Conservation (phyloP, 1,140 invertebrate genomes). For the Antheraea mylitta region DNA sequence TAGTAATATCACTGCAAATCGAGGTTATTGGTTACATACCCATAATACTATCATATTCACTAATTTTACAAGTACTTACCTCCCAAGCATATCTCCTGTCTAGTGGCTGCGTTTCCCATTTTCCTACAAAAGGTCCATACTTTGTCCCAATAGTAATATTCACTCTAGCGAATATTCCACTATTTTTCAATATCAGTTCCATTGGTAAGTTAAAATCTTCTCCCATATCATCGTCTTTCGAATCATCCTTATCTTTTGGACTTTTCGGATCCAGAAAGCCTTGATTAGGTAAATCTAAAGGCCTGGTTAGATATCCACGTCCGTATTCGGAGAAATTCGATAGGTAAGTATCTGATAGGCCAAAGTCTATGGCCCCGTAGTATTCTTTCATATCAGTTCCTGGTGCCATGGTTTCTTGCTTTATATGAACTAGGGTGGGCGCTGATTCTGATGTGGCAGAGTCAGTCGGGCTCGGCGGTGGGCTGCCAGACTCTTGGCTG, state of each 20-base stretch:
- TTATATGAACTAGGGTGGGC: constrained; percentile 72
- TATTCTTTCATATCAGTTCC: constrained; percentile 67
- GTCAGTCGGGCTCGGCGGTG: constrained; percentile 62
- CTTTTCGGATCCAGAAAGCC: constrained; percentile 52
- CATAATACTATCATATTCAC: no score
- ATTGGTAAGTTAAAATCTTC: constrained; percentile 52
- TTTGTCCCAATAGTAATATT: constrained; percentile 81
- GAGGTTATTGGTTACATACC: no score
- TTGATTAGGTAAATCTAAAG: constrained; percentile 50
- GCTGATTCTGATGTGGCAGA: constrained; percentile 63
- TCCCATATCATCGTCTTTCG: constrained; percentile 42
- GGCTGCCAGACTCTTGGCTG: constrained; percentile 70
- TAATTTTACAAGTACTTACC: constrained; percentile 77
- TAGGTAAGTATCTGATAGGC: constrained; percentile 59
- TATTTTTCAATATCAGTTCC: constrained; percentile 72
- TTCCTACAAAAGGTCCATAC: constrained; percentile 86
- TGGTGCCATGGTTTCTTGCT: constrained; percentile 69
- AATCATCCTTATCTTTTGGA: constrained; percentile 50
- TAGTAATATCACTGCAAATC: no score
- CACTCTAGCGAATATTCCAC: constrained; percentile 79
- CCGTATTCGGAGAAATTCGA: constrained; percentile 51
- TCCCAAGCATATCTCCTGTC: constrained; percentile 85
- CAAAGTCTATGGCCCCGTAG: constrained; percentile 58
- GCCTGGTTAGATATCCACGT: constrained; percentile 45
- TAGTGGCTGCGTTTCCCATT: constrained; percentile 82